phyloP scores from a whole-genome alignment of 2,113 vertebrate genomes.

The Dicentrarchus labrax region DNA sequence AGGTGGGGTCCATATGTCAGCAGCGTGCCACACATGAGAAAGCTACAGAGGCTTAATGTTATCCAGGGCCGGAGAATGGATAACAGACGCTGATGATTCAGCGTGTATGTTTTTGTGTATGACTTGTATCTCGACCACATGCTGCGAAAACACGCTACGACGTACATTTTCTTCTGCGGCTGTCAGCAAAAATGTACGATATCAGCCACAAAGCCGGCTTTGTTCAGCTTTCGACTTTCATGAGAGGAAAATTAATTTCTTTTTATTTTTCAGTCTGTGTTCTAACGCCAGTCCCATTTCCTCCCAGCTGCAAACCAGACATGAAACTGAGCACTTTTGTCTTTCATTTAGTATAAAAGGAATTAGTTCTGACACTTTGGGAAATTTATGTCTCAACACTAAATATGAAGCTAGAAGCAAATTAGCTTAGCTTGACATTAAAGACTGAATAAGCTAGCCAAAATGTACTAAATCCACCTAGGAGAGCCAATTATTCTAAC shows the following conservation, averaged over 20 bases:
- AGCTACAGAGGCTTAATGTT: background rate
- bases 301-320: slow-evolving; percentile 56
- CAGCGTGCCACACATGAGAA: background rate
- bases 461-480: too few species aligned
- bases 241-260: slow-evolving; percentile 7
- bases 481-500: too few species aligned
- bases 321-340: background rate
- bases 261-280: slow-evolving; percentile 10
- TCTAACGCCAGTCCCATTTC: slow-evolving; percentile 34
- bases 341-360: background rate
- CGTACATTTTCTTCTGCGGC: slow-evolving; percentile 16
- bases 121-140: background rate
- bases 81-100: slow-evolving; percentile 13
- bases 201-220: background rate
- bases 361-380: background rate
- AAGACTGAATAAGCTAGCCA: background rate
- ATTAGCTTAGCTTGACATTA: background rate
- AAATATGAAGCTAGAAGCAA: too few species aligned
- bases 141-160: background rate
- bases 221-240: slow-evolving; percentile 26
- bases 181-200: slow-evolving; percentile 17
- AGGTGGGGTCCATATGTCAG: slow-evolving; percentile 62
- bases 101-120: background rate
- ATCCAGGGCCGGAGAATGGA: background rate
- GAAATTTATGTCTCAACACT: background rate